These are phyloP conservation scores for Ceratosolen solmsi DNA, from an alignment of 1,140 invertebrate genomes.

Conservation along the genomic window DNA sequence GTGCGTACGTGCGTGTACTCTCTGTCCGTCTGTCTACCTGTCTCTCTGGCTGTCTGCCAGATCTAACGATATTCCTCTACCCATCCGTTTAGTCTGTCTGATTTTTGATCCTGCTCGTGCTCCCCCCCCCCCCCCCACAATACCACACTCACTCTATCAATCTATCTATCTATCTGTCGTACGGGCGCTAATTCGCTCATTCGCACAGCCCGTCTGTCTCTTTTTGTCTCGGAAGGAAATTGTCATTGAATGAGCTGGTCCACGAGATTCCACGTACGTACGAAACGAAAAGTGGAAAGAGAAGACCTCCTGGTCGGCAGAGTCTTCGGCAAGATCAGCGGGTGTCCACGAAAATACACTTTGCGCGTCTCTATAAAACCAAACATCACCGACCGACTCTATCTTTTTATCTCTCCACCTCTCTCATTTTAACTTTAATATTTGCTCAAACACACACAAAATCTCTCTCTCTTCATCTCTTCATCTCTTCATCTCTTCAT, in stretches of 20 bases:
- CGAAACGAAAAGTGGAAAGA: constrained; percentile 47
- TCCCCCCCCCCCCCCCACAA: too few species aligned
- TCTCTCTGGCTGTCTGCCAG: too few species aligned
- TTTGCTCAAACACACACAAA: too few species aligned
- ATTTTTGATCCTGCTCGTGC: too few species aligned
- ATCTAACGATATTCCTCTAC: too few species aligned
- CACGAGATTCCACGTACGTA: background rate
- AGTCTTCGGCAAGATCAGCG: constrained; percentile 55
- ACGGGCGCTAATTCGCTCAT: background rate
- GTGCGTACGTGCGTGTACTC: background rate
- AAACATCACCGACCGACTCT: constrained; percentile 20
- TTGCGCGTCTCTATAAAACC: constrained; percentile 54
- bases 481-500: background rate
- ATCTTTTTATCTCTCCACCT: background rate
- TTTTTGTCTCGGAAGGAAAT: background rate
- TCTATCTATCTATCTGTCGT: too few species aligned
- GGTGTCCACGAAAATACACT: constrained; percentile 58
- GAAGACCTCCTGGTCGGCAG: constrained; percentile 57
- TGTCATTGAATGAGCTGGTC: background rate
- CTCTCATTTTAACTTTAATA: background rate
- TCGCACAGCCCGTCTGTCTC: background rate
- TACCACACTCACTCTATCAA: too few species aligned
- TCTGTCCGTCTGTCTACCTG: too few species aligned
- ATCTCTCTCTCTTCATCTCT: background rate
- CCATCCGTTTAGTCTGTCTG: too few species aligned